Percentiles rank a stretch among this genome's conserved stretches.
Conservation (phyloP, 2,797 vertebrate species). For the Danio tinwini region DNA sequence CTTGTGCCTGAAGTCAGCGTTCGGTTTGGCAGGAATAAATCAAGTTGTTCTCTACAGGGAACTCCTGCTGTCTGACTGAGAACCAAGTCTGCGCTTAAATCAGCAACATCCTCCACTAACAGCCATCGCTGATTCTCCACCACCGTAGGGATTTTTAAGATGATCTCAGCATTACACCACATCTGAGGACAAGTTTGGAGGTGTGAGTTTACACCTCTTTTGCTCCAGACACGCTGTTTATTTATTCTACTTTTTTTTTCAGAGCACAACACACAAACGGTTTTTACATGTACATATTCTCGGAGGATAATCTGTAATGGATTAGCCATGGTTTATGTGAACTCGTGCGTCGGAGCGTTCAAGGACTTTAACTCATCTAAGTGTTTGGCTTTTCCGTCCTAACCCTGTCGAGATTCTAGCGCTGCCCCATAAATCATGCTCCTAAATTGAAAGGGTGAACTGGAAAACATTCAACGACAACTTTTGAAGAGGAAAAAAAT, state of each 20-base stretch:
- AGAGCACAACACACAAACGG: slow-evolving; percentile 9
- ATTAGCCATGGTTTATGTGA: slow-evolving; percentile 54
- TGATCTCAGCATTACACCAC: slow-evolving; percentile 9
- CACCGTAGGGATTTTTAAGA: slow-evolving; percentile 4
- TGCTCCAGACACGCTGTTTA: slow-evolving; percentile 31
- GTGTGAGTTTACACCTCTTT: slow-evolving; percentile 34
- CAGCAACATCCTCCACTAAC: slow-evolving; percentile 34
- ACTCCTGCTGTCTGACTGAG: slow-evolving; percentile 45
- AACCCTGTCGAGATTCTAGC: slow-evolving; percentile 22
- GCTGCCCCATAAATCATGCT: slow-evolving; percentile 48
- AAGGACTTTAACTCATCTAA: slow-evolving; percentile 41
- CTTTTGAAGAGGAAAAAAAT: neutral
- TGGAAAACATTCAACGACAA: slow-evolving; percentile 46
- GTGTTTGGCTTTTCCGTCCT: slow-evolving; percentile 40
- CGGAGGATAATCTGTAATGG: slow-evolving; percentile 37
- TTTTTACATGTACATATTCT: slow-evolving; percentile 45
- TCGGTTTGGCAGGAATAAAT: slow-evolving; percentile 44
- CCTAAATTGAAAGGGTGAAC: slow-evolving; percentile 39
- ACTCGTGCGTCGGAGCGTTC: slow-evolving; percentile 19
- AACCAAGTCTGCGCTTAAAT: slow-evolving; percentile 44
- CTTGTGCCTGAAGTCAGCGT: slow-evolving; percentile 29
- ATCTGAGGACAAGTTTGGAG: neutral
- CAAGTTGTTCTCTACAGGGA: slow-evolving; percentile 45
- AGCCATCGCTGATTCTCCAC: slow-evolving; percentile 30
- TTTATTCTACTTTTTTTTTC: slow-evolving; percentile 38